Conservation (phyloP, 2,888 invertebrate species). For the Abrostola tripartita region DNA sequence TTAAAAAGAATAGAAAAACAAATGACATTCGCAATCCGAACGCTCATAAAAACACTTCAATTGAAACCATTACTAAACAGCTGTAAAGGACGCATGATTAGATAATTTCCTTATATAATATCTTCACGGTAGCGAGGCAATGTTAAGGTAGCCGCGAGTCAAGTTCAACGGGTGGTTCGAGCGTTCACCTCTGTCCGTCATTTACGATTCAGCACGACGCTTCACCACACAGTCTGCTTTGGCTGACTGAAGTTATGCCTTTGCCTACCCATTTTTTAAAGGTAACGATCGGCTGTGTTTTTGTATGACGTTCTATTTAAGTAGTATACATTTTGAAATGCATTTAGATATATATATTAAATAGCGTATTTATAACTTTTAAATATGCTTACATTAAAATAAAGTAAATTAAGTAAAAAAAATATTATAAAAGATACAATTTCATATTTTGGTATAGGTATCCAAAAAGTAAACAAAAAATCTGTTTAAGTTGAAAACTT, state of each 20-base stretch:
- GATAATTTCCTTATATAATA: constrained; percentile 62
- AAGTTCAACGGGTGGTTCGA: constrained; percentile 75
- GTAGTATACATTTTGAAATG: background rate
- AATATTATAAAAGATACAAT: no score
- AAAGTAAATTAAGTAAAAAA: no score
- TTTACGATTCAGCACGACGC: constrained; percentile 62
- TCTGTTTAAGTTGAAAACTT: background rate
- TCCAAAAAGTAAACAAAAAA: background rate
- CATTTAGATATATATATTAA: no score
- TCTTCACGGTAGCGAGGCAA: constrained; percentile 61
- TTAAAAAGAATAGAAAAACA: background rate
- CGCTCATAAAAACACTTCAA: constrained; percentile 15
- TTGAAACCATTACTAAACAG: constrained; percentile 13
- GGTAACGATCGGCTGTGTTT: background rate
- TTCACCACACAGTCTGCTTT: constrained; percentile 44
- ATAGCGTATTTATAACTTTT: no score
- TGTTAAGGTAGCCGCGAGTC: constrained; percentile 78
- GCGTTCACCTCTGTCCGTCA: constrained; percentile 80
- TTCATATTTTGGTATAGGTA: no score
- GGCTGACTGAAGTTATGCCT: constrained; percentile 20
- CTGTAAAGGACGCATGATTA: constrained; percentile 45
- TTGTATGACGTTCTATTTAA: background rate
- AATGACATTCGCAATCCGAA: constrained; percentile 15
- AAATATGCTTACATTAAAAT: no score
- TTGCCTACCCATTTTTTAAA: constrained; percentile 13